Base-by-base conservation (phyloP, 2,888 invertebrate genomes). In the Cancer borealis region DNA sequence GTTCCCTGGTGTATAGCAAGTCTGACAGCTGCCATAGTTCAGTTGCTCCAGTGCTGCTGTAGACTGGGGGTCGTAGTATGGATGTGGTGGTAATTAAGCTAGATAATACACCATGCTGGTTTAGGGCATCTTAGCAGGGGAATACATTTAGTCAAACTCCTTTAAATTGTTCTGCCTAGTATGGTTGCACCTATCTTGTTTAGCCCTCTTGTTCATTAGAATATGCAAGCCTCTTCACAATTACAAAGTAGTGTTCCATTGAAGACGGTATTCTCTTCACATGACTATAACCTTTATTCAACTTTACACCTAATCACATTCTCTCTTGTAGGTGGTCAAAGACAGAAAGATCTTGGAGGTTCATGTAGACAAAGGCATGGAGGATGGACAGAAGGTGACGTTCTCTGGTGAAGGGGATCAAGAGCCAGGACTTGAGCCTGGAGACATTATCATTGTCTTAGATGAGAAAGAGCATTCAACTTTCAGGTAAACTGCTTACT, bases 321-420 rank as follows among this genome's bases (percentile, higher is more conserved):
- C 73, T 73, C 21, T 26, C 8, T 73, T 88, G 88, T n/a, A 96
- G 97, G 98, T 98, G 10, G 97, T 98, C 12, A 97, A 98, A 92
- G 99, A 99, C 96, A 98, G 99, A 95, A 99, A 99, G 97, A 98
- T 99, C 96, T 97, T 99, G 2, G 99, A 99, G 97, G 99, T 99
- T 21, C 98, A 95, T 88, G 95, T 96, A n/a, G 95, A 95, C 93
- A 95, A 95, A 98, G 97, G 99, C 94, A 99, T 99, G 99, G 97
- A 97, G 90, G 99, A 99, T 96, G 99, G 98, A 0, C 99, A 99
- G 96, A 99, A 98, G 97, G 99, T 99, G 96, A 97, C 98, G 47
- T 99, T 99, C 96, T 97, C 97, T 95, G 99, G 99, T 0, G 99
- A 99, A 97, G 99, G 99, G 89, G 99, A 99, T 97, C 99, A 99